These are phyloP conservation scores for Lethrus apterus DNA, from an alignment of 1,140 invertebrate species.

Conservation along the genomic window DNA sequence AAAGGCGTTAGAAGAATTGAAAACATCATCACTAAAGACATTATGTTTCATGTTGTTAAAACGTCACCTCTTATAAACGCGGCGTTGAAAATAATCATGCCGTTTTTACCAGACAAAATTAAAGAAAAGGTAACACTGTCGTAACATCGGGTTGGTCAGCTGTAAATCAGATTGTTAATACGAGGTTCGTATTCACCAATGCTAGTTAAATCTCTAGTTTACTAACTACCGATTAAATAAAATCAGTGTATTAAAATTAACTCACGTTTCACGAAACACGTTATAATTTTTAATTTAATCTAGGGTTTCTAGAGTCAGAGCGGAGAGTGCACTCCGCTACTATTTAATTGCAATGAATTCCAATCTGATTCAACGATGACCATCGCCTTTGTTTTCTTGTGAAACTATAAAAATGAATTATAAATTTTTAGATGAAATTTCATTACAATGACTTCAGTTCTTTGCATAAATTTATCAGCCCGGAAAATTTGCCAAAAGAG, in stretches of 20 bases:
- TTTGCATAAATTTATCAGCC: constrained; percentile 19
- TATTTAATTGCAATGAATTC: neutral
- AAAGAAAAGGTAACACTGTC: constrained; percentile 29
- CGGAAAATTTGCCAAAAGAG: constrained; percentile 20
- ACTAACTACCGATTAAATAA: too few species aligned
- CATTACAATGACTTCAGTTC: constrained; percentile 20
- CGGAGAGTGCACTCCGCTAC: neutral
- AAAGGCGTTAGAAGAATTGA: constrained; percentile 30
- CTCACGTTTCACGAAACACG: too few species aligned
- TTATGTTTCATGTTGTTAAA: constrained; percentile 33
- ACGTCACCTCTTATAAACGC: constrained; percentile 24
- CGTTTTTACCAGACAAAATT: constrained; percentile 29
- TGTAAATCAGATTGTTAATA: too few species aligned
- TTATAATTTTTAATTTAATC: too few species aligned
- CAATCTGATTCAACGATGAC: neutral
- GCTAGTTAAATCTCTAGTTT: too few species aligned
- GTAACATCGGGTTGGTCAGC: neutral
- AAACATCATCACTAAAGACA: constrained; percentile 30
- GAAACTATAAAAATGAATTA: constrained; percentile 11
- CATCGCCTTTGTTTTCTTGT: neutral
- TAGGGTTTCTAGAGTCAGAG: neutral
- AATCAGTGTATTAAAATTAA: too few species aligned
- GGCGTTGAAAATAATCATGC: constrained; percentile 29
- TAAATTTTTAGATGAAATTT: constrained; percentile 20
- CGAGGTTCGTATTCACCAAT: too few species aligned